Evolutionary conservation across 2,888 invertebrate genomes (phyloP).

Genomic region (Bruchidius siliquastri): DNA sequence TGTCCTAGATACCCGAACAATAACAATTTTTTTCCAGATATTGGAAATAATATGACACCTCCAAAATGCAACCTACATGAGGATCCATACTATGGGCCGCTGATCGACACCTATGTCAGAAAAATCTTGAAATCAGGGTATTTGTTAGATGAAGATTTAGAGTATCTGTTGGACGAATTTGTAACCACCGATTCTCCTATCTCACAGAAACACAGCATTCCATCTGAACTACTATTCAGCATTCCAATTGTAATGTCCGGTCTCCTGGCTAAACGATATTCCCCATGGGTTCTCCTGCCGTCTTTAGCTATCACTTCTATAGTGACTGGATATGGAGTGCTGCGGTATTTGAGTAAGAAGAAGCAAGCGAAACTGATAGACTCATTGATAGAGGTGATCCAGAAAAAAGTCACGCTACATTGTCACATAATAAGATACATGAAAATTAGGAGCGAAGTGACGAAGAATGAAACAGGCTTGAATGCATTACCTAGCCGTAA

Average conservation of each 20-base stretch:
- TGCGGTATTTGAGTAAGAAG: constrained; percentile 4
- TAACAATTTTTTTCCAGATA: not conserved
- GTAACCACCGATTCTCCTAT: constrained; percentile 13
- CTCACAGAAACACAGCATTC: constrained; percentile 12
- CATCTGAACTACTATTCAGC: not conserved
- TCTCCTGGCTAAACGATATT: not conserved
- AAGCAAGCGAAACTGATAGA: constrained; percentile 12
- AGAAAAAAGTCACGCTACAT: constrained; percentile 19
- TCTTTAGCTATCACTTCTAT: constrained; percentile 11
- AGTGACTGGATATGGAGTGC: constrained; percentile 10
- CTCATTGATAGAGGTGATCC: constrained; percentile 14
- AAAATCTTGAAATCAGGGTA: constrained; percentile 27
- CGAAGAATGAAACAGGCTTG: constrained; percentile 6
- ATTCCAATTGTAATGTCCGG: not conserved
- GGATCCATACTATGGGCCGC: constrained; percentile 13
- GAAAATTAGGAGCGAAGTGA: constrained; percentile 20
- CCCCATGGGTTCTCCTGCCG: constrained; percentile 14
- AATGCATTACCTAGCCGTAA: constrained; percentile 1
- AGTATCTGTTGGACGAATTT: constrained; percentile 21
- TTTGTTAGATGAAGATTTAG: constrained; percentile 30
- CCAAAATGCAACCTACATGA: not conserved
- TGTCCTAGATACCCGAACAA: no score
- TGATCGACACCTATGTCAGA: constrained; percentile 20
- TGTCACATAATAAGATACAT: constrained; percentile 21
- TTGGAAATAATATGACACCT: not conserved